These are phyloP conservation scores for Vanessa atalanta DNA, from an alignment of 1,140 invertebrate species.

Conservation along the genomic window DNA sequence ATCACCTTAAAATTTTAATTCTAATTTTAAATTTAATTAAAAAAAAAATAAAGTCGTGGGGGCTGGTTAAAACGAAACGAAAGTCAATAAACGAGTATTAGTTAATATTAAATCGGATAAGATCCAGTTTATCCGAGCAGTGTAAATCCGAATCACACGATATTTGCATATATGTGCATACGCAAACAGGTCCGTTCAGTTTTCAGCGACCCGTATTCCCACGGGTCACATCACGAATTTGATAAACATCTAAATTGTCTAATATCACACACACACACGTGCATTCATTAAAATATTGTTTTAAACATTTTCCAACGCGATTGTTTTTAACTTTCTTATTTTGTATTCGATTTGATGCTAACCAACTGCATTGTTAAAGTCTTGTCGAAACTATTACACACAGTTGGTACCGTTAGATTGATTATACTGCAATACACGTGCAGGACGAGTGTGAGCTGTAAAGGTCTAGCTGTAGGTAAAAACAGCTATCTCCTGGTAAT, in stretches of 20 bases:
- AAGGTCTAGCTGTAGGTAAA: slow-evolving; percentile 11
- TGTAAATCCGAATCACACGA: slow-evolving; percentile 41
- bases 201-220: slow-evolving; percentile 51
- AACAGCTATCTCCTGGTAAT: slow-evolving; percentile 13
- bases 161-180: slow-evolving; percentile 47
- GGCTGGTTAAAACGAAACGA: slow-evolving; percentile 13
- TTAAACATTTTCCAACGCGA: background rate
- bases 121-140: slow-evolving; percentile 53
- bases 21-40: background rate
- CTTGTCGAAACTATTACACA: slow-evolving; percentile 4
- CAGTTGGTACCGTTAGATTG: slow-evolving; percentile 32
- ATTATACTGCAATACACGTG: slow-evolving; percentile 36
- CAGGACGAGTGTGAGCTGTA: slow-evolving; percentile 17
- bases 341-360: too few species aligned
- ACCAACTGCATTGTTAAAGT: background rate
- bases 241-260: slow-evolving; percentile 29
- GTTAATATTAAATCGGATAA: slow-evolving; percentile 40
- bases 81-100: slow-evolving; percentile 25
- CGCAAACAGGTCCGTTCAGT: slow-evolving; percentile 63
- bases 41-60: background rate
- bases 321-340: background rate
- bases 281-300: slow-evolving; percentile 18
- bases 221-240: slow-evolving; percentile 42
- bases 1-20: background rate
- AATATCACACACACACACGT: slow-evolving; percentile 27